Conservation (phyloP, 2,113 vertebrate genomes). For the Calyptommatus sinebrachiatus region DNA sequence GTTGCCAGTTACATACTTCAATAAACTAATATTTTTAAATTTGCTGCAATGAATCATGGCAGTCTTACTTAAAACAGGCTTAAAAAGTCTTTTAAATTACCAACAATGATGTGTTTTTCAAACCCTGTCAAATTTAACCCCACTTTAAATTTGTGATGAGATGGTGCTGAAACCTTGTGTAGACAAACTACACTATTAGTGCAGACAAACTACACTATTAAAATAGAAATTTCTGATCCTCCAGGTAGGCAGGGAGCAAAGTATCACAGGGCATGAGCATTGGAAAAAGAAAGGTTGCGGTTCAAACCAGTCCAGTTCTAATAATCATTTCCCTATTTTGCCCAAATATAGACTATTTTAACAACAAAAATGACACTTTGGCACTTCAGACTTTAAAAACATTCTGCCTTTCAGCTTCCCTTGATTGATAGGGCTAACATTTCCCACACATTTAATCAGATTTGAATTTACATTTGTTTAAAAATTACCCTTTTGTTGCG, state of each 20-base stretch:
- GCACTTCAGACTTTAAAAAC: neutral
- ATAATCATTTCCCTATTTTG: slow-evolving; percentile 14
- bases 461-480: neutral
- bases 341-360: slow-evolving; percentile 7
- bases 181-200: no score
- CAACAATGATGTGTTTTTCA: neutral
- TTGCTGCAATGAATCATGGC: neutral
- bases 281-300: rapidly evolving
- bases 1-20: no score
- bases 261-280: rapidly evolving
- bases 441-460: slow-evolving; percentile 9
- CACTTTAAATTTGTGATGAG: no score
- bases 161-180: no score
- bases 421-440: neutral
- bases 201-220: no score
- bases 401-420: neutral
- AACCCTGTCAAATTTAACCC: neutral
- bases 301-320: neutral
- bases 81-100: neutral
- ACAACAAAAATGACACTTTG: neutral
- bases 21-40: no score
- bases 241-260: neutral
- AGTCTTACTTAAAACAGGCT: neutral
- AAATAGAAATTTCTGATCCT: no score
- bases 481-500: neutral